Evolutionary conservation across 2,888 invertebrate genomes (phyloP).

Genomic region (Stenoptilia bipunctidactyla): DNA sequence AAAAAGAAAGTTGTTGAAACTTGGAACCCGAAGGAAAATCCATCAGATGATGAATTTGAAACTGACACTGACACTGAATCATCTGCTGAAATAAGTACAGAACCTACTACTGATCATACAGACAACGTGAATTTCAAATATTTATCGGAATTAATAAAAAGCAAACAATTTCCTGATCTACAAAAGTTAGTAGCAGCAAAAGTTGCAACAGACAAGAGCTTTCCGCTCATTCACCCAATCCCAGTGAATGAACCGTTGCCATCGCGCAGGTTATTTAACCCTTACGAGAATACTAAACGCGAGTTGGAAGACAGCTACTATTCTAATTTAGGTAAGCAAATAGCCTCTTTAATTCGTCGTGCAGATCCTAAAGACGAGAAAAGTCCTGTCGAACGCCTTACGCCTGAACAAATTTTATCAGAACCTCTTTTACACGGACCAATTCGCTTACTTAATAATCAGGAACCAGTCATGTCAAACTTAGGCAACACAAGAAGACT

Average conservation of each 20-base stretch:
- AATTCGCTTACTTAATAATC: no score
- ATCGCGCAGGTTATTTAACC: neutral
- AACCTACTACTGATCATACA: conserved; percentile 13
- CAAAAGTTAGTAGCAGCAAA: no score
- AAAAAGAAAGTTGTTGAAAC: no score
- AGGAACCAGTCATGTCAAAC: neutral
- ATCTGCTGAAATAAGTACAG: no score
- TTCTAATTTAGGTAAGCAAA: conserved; percentile 47
- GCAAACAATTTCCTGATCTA: conserved; percentile 10
- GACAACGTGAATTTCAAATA: conserved; percentile 48
- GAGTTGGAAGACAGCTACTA: conserved; percentile 36
- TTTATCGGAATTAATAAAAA: conserved; percentile 48
- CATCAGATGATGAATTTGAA: no score
- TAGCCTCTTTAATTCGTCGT: conserved; percentile 43
- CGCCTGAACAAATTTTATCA: no score
- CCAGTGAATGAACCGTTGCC: neutral
- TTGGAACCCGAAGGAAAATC: no score
- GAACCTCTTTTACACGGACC: no score
- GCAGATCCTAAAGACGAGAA: conserved; percentile 24
- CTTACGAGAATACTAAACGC: conserved; percentile 6
- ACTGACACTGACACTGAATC: no score
- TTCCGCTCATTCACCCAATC: no score
- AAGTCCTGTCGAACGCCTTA: conserved; percentile 23
- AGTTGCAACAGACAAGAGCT: neutral
- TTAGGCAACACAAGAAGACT: neutral